These are phyloP conservation scores for Dryadula phaetusa DNA, from an alignment of 2,888 invertebrate genomes.

Conservation along the genomic window DNA sequence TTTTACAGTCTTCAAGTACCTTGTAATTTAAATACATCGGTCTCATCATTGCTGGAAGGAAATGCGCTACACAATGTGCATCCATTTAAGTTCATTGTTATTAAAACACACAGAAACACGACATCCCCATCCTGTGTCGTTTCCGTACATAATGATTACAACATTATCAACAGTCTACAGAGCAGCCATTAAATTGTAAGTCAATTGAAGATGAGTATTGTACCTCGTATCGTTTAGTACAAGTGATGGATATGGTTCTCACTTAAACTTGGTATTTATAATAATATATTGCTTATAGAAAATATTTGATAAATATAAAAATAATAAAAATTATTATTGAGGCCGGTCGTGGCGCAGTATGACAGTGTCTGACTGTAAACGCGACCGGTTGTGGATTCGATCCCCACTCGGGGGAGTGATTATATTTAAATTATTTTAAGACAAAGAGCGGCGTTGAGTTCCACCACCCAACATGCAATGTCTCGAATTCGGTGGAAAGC, in stretches of 20 bases:
- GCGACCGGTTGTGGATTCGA: no score
- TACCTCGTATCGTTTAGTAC: not conserved
- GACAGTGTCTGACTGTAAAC: no score
- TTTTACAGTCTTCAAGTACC: not conserved
- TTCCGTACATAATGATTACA: conserved; percentile 25
- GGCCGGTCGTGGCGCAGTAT: no score
- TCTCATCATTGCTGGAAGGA: conserved; percentile 8
- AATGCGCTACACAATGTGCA: conserved; percentile 6
- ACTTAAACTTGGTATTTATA: not conserved
- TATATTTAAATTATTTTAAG: no score
- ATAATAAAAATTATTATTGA: no score
- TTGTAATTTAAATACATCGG: not conserved
- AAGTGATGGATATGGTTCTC: not conserved
- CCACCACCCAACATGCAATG: no score
- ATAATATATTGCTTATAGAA: no score
- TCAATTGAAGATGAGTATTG: not conserved
- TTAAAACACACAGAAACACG: conserved; percentile 31
- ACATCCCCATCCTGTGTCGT: conserved; percentile 37
- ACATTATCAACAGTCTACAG: conserved; percentile 24
- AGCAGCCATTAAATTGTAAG: not conserved
- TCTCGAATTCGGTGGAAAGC: no score
- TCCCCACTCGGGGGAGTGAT: no score
- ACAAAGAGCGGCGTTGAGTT: no score
- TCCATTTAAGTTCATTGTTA: conserved; percentile 21
- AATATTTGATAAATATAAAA: no score